phyloP scores from a whole-genome alignment of 2,888 invertebrate species.

The Lampropteryx suffumata region DNA sequence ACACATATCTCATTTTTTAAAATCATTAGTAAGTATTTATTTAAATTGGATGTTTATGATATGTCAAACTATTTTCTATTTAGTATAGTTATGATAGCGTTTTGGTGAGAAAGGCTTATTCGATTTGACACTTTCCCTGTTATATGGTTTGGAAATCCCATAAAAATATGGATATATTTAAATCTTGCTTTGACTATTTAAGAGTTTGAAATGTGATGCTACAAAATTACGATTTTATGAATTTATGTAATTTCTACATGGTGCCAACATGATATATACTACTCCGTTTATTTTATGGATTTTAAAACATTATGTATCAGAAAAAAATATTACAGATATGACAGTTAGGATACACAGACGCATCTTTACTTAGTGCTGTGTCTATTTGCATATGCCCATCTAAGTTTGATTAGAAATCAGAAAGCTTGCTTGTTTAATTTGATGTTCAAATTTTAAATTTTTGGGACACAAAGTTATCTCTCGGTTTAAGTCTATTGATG shows the following conservation, averaged over 20 bases:
- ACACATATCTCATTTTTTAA: too few species aligned
- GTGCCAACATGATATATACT: too few species aligned
- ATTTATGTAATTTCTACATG: too few species aligned
- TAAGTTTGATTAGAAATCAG: slow-evolving; percentile 17
- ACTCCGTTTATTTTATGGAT: too few species aligned
- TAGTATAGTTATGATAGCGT: background rate
- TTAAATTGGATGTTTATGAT: background rate
- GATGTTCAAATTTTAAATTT: background rate
- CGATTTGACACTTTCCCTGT: slow-evolving; percentile 13
- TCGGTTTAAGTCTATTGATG: too few species aligned
- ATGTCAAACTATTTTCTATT: slow-evolving; percentile 4
- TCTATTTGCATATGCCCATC: slow-evolving; percentile 10
- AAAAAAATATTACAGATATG: too few species aligned
- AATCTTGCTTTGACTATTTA: background rate
- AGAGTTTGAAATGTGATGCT: too few species aligned
- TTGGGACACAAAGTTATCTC: background rate
- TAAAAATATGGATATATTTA: slow-evolving; percentile 7
- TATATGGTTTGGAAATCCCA: slow-evolving; percentile 2
- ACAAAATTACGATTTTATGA: too few species aligned
- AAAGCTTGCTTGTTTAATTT: slow-evolving; percentile 12
- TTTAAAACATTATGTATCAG: too few species aligned
- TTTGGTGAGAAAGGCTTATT: background rate
- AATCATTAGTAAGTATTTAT: background rate
- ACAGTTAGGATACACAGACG: slow-evolving; percentile 1
- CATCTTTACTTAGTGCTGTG: background rate